phyloP scores from a whole-genome alignment of 2,113 vertebrate species.

The Equus przewalskii region DNA sequence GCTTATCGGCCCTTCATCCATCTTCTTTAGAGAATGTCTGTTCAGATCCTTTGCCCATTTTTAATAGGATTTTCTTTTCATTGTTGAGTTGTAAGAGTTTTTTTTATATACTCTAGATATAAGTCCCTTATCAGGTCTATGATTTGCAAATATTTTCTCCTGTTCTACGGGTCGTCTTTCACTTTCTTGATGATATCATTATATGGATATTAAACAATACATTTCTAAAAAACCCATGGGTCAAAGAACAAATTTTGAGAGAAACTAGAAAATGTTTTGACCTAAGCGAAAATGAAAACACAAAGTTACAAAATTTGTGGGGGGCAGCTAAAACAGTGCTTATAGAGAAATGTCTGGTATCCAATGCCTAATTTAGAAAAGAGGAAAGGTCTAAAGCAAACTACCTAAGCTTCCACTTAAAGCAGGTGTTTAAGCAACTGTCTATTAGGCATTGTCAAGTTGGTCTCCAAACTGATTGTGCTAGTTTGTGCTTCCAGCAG shows the following conservation, averaged over 20 bases:
- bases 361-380: not conserved
- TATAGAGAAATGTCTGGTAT: slow-evolving; percentile 2
- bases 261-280: slow-evolving; percentile 3
- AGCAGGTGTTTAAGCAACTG: not conserved
- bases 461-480: not conserved
- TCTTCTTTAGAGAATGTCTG: not conserved
- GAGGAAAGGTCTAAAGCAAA: not conserved
- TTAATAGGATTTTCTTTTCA: not conserved
- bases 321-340: not conserved
- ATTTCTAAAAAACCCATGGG: not conserved
- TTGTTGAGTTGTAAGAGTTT: not conserved
- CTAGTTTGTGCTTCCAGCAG: not conserved
- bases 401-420: not conserved
- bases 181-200: not conserved
- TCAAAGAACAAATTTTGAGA: not conserved
- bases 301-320: not conserved
- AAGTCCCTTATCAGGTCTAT: not conserved
- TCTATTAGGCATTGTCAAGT: not conserved
- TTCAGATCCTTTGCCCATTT: not conserved
- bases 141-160: not conserved
- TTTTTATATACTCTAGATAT: not conserved
- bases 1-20: not conserved
- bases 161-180: not conserved
- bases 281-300: not conserved
- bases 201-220: not conserved